phyloP scores from a whole-genome alignment of 2,797 vertebrate genomes.

The Ficedula albicollis region DNA sequence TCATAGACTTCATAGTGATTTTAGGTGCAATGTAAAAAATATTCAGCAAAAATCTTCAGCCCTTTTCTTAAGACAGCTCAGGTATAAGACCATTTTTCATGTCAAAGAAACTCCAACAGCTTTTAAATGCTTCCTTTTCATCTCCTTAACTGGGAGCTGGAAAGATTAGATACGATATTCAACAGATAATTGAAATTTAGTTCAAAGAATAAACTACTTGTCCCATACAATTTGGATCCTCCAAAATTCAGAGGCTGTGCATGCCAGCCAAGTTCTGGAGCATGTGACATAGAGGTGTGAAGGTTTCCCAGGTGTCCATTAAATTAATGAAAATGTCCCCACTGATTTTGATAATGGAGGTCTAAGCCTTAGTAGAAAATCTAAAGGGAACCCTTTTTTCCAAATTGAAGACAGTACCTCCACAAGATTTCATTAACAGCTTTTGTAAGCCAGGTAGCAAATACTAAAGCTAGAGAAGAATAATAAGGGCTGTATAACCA shows the following conservation, averaged over 20 bases:
- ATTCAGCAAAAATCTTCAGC: neutral
- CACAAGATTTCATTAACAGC: neutral
- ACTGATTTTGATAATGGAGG: neutral
- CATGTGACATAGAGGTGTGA: accelerated
- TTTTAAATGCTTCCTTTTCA: neutral
- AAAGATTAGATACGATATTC: neutral
- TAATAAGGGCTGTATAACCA: neutral
- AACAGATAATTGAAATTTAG: neutral
- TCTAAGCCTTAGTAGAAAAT: neutral
- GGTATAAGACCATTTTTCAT: neutral
- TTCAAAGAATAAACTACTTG: neutral
- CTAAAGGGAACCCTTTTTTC: neutral
- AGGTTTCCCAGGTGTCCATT: neutral
- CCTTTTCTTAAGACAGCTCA: neutral
- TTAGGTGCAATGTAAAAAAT: neutral
- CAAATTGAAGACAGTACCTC: neutral
- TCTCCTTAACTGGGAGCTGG: neutral
- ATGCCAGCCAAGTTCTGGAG: neutral
- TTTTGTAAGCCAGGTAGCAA: neutral
- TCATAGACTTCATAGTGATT: neutral
- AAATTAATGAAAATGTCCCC: neutral
- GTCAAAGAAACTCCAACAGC: accelerated
- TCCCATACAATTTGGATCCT: neutral
- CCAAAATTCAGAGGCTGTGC: neutral
- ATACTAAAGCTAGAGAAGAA: neutral